A percentile compares a stretch with the other conserved stretches of the same genome.
Conservation (phyloP, 2,113 vertebrate genomes). For the Plotosus lineatus region DNA sequence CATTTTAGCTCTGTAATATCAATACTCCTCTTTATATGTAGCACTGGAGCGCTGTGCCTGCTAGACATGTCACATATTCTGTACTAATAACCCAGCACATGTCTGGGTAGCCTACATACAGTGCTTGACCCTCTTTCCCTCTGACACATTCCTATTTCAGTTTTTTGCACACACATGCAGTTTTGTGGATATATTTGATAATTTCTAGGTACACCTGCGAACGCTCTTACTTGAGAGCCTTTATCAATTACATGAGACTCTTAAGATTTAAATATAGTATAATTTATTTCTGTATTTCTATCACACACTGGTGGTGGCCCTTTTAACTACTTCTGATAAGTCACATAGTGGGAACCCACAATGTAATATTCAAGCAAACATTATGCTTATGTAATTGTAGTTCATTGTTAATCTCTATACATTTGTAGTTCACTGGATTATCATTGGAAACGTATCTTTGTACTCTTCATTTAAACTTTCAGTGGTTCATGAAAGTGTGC, state of each 20-base stretch:
- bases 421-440: too few species aligned
- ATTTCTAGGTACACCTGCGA: slow-evolving; percentile 20
- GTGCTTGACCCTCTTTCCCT: slow-evolving; percentile 28
- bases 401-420: background rate
- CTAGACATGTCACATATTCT: slow-evolving; percentile 20
- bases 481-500: too few species aligned
- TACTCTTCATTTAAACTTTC: too few species aligned
- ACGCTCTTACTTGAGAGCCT: background rate
- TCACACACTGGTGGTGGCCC: background rate
- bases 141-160: slow-evolving; percentile 39
- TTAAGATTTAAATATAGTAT: slow-evolving; percentile 10
- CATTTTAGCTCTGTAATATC: slow-evolving; percentile 68
- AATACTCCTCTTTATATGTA: slow-evolving; percentile 45
- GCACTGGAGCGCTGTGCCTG: slow-evolving; percentile 27
- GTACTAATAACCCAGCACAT: slow-evolving; percentile 38
- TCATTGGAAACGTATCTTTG: background rate
- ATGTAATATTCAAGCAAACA: background rate
- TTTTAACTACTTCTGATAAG: background rate
- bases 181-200: background rate
- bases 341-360: background rate
- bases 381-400: background rate
- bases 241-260: slow-evolving; percentile 25
- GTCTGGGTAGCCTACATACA: slow-evolving; percentile 16
- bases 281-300: background rate
- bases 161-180: slow-evolving; percentile 17